These are phyloP conservation scores for Moxostoma hubbsi DNA, from an alignment of 2,797 vertebrate species.

Conservation along the genomic window DNA sequence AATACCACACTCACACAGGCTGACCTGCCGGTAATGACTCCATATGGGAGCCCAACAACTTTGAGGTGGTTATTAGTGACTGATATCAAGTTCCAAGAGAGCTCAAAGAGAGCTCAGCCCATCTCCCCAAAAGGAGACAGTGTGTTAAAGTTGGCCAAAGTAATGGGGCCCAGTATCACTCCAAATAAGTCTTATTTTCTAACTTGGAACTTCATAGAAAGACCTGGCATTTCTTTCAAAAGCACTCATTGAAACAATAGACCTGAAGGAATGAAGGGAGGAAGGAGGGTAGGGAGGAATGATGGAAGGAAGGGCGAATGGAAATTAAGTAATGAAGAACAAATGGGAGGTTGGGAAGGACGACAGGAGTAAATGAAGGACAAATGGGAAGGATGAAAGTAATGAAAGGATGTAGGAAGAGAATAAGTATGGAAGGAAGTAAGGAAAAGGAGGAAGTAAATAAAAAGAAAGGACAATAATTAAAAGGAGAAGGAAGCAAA, in stretches of 20 bases:
- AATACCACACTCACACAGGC: slow-evolving; percentile 5
- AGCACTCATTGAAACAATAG: background rate
- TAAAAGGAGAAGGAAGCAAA: too few relatives aligned
- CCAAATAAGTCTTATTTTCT: slow-evolving; percentile 35
- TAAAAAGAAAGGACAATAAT: too few relatives aligned
- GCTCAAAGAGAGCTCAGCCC: background rate
- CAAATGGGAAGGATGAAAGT: too few relatives aligned
- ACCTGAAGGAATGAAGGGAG: background rate
- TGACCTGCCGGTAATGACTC: slow-evolving; percentile 32
- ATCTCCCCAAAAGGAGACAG: slow-evolving; percentile 27
- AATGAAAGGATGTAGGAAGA: too few relatives aligned
- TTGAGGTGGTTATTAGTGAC: slow-evolving; percentile 1
- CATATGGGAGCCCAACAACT: slow-evolving; percentile 24
- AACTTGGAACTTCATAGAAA: background rate
- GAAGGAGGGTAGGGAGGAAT: too few relatives aligned
- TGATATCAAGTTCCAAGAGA: slow-evolving; percentile 10
- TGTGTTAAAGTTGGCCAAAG: slow-evolving; percentile 30
- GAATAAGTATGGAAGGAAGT: too few relatives aligned
- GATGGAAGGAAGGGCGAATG: too few relatives aligned
- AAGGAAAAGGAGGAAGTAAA: too few relatives aligned
- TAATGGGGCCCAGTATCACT: slow-evolving; percentile 9
- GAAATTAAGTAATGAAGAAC: too few relatives aligned
- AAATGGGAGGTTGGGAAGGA: too few relatives aligned
- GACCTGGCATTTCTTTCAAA: background rate
- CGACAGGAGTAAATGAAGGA: too few relatives aligned